A percentile compares a stretch with the other conserved stretches of the same genome.
These are phyloP conservation scores for Seira sanloemensis DNA, from an alignment of 2,888 invertebrate species.

Conservation along the genomic window DNA sequence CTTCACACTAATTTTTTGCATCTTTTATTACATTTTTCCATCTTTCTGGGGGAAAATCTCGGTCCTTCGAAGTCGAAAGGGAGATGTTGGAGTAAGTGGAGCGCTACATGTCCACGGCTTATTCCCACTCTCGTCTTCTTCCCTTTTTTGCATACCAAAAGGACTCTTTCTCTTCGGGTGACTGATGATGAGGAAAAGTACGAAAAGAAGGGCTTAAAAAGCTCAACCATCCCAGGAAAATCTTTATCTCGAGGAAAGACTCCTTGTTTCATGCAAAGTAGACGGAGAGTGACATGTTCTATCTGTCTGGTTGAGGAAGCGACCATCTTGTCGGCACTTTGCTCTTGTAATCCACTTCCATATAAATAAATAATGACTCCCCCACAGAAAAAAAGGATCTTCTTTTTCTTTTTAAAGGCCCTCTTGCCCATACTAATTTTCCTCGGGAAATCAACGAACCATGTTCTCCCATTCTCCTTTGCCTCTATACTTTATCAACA, in stretches of 20 bases:
- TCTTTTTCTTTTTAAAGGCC: not conserved
- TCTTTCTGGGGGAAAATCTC: not conserved
- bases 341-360: conserved; percentile 1
- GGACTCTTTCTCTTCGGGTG: not conserved
- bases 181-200: not conserved
- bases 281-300: not conserved
- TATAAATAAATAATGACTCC: not conserved
- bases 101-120: too few relatives aligned
- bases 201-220: not conserved
- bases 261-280: not conserved
- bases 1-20: conserved; percentile 51
- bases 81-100: too few relatives aligned
- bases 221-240: not conserved
- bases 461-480: conserved; percentile 1
- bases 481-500: not conserved
- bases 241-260: not conserved
- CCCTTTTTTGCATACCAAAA: not conserved
- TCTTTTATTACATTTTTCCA: conserved; percentile 3
- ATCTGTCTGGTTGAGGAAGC: not conserved
- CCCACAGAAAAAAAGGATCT: not conserved
- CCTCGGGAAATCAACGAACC: not conserved
- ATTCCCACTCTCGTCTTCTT: not conserved
- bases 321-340: not conserved
- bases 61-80: not conserved
- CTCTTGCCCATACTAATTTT: not conserved